Evolutionary conservation across 2,113 vertebrate genomes (phyloP).

Genomic region (Vidua chalybeata): DNA sequence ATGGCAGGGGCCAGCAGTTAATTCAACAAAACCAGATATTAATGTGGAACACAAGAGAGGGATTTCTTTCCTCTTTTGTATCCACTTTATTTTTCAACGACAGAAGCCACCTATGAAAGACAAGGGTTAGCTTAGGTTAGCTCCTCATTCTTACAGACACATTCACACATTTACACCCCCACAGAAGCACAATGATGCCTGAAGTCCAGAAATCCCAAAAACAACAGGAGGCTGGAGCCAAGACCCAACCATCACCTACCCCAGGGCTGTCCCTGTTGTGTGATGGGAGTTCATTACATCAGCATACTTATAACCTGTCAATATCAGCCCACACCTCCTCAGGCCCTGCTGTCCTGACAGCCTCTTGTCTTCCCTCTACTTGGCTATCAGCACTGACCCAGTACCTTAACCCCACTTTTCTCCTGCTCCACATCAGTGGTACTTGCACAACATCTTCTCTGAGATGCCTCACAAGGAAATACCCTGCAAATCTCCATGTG

Average conservation of each 20-base stretch:
- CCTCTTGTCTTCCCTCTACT: not conserved
- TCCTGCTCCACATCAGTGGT: not conserved
- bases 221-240: not conserved
- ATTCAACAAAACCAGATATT: slow-evolving; percentile 7
- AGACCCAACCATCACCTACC: not conserved
- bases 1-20: not conserved
- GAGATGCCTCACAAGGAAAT: not conserved
- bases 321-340: not conserved
- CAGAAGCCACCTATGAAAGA: not conserved
- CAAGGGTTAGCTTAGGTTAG: not conserved
- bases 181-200: not conserved
- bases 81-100: not conserved
- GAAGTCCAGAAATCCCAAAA: not conserved
- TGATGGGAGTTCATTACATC: not conserved
- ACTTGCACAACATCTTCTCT: not conserved
- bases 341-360: not conserved
- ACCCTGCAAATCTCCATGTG: not conserved
- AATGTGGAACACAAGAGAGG: not conserved
- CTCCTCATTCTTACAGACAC: not conserved
- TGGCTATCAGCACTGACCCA: fast-evolving
- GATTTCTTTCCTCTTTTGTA: not conserved
- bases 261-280: not conserved
- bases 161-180: no score
- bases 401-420: not conserved
- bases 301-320: not conserved